Evolutionary conservation across 2,888 invertebrate genomes (phyloP).

Genomic region (Chydorus sphaericus): DNA sequence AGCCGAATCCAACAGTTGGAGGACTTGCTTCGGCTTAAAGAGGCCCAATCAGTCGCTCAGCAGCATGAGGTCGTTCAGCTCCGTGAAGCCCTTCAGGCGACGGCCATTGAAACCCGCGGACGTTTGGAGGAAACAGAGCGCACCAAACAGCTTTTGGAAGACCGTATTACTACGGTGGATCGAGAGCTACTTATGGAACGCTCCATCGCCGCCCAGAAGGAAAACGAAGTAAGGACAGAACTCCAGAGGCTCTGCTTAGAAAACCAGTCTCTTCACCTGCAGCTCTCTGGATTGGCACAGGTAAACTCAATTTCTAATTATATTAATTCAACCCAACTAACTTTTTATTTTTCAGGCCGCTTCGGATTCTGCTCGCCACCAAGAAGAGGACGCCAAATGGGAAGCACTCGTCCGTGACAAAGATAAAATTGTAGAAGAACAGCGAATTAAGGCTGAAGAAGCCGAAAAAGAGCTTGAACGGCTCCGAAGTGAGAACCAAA

Average conservation of each 20-base stretch:
- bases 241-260: background rate
- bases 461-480: conserved; percentile 16
- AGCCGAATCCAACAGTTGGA: conserved; percentile 46
- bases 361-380: background rate
- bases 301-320: too few relatives aligned
- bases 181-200: conserved; percentile 4
- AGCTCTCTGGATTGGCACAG: background rate
- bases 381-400: conserved; percentile 8
- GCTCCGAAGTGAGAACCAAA: background rate
- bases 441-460: conserved; percentile 17
- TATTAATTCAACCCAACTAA: too few relatives aligned
- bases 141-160: background rate
- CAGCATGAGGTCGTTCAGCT: conserved; percentile 30
- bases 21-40: conserved; percentile 43
- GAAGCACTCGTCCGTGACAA: conserved; percentile 19
- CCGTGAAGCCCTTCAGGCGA: conserved; percentile 20
- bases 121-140: conserved; percentile 10
- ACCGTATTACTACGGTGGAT: conserved; percentile 1
- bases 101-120: background rate
- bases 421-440: conserved; percentile 14
- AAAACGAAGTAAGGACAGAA: background rate
- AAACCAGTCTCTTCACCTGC: background rate
- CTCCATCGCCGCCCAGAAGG: background rate
- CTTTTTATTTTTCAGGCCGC: too few relatives aligned
- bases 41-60: conserved; percentile 32